Evolutionary conservation across 2,888 invertebrate species (phyloP).

Genomic region (Leucania comma): DNA sequence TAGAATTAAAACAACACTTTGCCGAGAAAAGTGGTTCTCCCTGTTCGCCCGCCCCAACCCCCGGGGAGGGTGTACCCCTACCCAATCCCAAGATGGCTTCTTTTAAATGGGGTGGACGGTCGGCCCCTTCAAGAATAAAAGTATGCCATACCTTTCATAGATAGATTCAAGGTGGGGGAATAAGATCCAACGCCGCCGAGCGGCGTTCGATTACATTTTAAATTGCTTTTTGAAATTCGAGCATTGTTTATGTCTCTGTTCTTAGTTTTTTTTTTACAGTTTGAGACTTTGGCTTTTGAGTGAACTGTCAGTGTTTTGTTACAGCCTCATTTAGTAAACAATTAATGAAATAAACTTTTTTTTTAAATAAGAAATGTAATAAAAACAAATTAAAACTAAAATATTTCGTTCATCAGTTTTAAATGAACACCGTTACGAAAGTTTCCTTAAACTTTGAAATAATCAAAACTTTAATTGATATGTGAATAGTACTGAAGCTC

Average conservation of each 20-base stretch:
- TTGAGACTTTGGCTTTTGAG: slow-evolving; percentile 59
- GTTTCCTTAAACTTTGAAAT: slow-evolving; percentile 65
- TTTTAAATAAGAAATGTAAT: slow-evolving; percentile 15
- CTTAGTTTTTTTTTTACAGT: slow-evolving; percentile 64
- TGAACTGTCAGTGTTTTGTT: slow-evolving; percentile 34
- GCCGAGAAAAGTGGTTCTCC: slow-evolving; percentile 88
- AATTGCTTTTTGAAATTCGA: slow-evolving; percentile 84
- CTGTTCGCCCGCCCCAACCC: slow-evolving; percentile 70
- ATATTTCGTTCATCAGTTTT: slow-evolving; percentile 52
- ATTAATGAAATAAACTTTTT: not conserved
- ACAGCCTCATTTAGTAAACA: slow-evolving; percentile 18
- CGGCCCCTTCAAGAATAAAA: slow-evolving; percentile 89
- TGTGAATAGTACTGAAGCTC: slow-evolving; percentile 58
- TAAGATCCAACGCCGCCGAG: slow-evolving; percentile 72
- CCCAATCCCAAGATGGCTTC: slow-evolving; percentile 90
- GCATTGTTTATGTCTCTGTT: slow-evolving; percentile 69
- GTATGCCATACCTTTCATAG: slow-evolving; percentile 86
- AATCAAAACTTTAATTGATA: slow-evolving; percentile 73
- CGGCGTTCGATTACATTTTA: slow-evolving; percentile 85
- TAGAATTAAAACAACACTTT: slow-evolving; percentile 90
- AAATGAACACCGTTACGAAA: slow-evolving; percentile 61
- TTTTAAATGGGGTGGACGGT: slow-evolving; percentile 90
- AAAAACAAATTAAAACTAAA: slow-evolving; percentile 30
- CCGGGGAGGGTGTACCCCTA: slow-evolving; percentile 73
- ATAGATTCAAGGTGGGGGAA: slow-evolving; percentile 83